Conservation (phyloP, 2,113 vertebrate species). For the Tragelaphus strepsiceros region DNA sequence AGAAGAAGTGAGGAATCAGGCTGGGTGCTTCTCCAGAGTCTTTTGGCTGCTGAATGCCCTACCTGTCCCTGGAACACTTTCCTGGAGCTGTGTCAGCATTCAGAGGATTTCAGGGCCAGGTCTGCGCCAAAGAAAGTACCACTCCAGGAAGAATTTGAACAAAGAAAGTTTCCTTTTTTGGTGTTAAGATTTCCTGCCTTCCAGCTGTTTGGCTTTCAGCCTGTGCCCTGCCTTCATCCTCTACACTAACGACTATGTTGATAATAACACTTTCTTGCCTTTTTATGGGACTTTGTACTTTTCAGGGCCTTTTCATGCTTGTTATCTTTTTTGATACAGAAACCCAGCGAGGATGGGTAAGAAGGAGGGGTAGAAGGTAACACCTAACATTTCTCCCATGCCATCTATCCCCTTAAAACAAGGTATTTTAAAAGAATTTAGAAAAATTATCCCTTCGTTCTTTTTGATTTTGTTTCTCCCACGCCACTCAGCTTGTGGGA, state of each 20-base stretch:
- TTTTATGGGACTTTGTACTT: conserved; percentile 43
- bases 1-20: background rate
- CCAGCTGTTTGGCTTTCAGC: conserved; percentile 46
- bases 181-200: conserved; percentile 46
- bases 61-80: conserved; percentile 15
- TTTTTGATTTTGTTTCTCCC: background rate
- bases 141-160: conserved; percentile 43
- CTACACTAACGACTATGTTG: conserved; percentile 21
- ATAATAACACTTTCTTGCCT: conserved; percentile 39
- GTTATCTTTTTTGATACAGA: background rate
- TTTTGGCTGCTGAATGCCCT: conserved; percentile 10
- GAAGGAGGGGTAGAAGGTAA: background rate
- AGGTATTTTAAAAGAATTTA: conserved; percentile 9
- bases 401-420: background rate
- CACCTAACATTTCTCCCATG: background rate
- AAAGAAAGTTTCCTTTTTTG: conserved; percentile 59
- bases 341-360: background rate
- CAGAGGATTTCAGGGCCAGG: conserved; percentile 22
- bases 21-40: background rate
- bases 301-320: background rate
- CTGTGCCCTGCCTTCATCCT: conserved; percentile 24
- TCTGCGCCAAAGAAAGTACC: conserved; percentile 41
- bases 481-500: background rate
- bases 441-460: background rate
- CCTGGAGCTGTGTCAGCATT: conserved; percentile 19